Evolutionary conservation across 1,140 invertebrate species (phyloP), one percentile per base, ranked within the genome.

Genomic region (Leptinotarsa defecta): DNA sequence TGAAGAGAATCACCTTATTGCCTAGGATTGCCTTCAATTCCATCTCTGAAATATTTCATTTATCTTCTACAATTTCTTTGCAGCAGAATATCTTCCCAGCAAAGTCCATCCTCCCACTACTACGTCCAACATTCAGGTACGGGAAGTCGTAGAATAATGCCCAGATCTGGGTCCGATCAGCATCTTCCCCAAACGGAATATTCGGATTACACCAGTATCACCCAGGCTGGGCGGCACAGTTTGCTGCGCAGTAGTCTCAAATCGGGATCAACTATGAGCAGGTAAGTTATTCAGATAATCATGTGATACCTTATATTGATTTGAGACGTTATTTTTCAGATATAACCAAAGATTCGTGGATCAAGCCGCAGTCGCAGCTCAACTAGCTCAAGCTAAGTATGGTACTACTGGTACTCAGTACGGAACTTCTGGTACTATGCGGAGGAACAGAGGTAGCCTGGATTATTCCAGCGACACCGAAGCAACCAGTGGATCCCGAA

Each of bases 391-490:
- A 83, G 86, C 79, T 79, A 88, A 83, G 76, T 84, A 84, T 68
- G 79, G 76, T 24, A 69, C 81, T 1, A 67, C 71, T 3, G 76
- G 75, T 67, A 65, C 75, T 76, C 79, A 84, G 76, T 81, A 83
- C 74, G 77, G 79, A 27, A 78, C 75, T 52, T 86, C 86, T 62
- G 86, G 86, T 43, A 90, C 90, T 0, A 70, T 80, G 52, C 89
- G 92, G 83, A 88, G 93, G 76, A 91, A 93, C 79, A 88, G 93
- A 76, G 88, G 91, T 24, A 92, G 92, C 64, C 87, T 96, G 77
- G 95, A 96, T 86, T 96, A 96, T 84, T 95, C 94, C 48, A 98
- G 96, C 17, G 97, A 98, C 83, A 98, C 96, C 0, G 97, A 99
- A 88, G 94, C 95, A 2, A 93, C 92, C 0, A 92, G 92, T 76